Evolutionary conservation across 2,888 invertebrate genomes (phyloP).

Genomic region (Macrosiphum euphorbiae): DNA sequence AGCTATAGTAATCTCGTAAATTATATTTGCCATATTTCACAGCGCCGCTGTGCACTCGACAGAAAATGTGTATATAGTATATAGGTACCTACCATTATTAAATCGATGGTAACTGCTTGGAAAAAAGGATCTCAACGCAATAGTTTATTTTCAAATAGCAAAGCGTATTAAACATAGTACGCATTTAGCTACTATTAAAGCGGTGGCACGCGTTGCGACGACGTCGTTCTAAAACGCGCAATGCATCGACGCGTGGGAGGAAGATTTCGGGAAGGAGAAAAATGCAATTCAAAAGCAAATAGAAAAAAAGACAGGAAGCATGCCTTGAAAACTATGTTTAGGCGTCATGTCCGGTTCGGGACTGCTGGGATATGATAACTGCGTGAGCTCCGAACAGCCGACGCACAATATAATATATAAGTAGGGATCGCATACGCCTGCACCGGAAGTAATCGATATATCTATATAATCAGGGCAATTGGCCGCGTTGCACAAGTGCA

Average conservation of each 20-base stretch:
- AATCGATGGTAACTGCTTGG: not conserved
- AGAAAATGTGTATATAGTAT: no score
- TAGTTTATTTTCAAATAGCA: not conserved
- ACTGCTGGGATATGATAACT: not conserved
- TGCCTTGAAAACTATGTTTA: not conserved
- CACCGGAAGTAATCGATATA: slow-evolving; percentile 56
- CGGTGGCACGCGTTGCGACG: not conserved
- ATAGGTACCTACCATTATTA: not conserved
- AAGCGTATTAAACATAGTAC: not conserved
- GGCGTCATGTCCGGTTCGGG: not conserved
- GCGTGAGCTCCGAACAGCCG: not conserved
- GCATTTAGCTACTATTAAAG: not conserved
- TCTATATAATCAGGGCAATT: slow-evolving; percentile 44
- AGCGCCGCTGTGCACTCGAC: not conserved
- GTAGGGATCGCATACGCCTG: not conserved
- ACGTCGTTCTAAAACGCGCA: no score
- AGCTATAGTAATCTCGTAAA: not conserved
- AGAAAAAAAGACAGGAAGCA: not conserved
- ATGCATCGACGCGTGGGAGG: not conserved
- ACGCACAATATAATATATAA: not conserved
- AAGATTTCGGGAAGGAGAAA: not conserved
- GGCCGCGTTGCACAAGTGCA: slow-evolving; percentile 31
- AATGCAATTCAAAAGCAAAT: not conserved
- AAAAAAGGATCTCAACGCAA: not conserved
- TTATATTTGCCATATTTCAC: not conserved